Conservation (phyloP, 2,797 vertebrate species). For the Sebastes wilsoni region DNA sequence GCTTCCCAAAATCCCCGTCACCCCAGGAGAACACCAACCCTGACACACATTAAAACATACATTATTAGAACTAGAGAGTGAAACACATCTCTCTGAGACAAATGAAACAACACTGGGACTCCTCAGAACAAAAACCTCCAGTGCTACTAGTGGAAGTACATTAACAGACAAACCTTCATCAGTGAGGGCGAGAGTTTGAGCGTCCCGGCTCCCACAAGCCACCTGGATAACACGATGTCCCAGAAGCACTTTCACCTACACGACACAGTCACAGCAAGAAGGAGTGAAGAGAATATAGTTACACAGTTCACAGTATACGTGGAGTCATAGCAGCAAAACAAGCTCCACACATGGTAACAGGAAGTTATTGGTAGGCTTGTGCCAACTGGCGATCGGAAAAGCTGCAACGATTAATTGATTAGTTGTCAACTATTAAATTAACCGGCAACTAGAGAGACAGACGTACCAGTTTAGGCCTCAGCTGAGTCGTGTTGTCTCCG, state of each 20-base stretch:
- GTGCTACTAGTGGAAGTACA: neutral
- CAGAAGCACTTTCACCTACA: constrained; percentile 95
- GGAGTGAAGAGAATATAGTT: neutral
- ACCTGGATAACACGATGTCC: constrained; percentile 97
- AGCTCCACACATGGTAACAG: neutral
- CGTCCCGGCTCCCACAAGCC: constrained; percentile 97
- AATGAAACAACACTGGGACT: too few relatives aligned
- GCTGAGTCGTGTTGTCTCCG: constrained; percentile 97
- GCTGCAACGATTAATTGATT: too few relatives aligned
- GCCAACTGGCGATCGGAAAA: neutral
- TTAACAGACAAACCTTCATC: constrained; percentile 89
- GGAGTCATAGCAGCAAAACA: neutral
- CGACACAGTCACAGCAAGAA: neutral
- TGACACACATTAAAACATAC: constrained; percentile 47
- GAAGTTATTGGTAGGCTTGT: neutral
- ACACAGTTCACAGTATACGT: neutral
- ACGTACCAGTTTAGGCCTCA: constrained; percentile 96
- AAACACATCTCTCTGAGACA: neutral
- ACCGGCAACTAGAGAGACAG: neutral
- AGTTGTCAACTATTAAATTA: too few relatives aligned
- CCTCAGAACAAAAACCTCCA: too few relatives aligned
- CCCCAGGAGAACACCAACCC: constrained; percentile 99
- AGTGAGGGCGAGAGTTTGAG: constrained; percentile 95
- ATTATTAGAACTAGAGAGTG: neutral
- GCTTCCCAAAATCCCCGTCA: constrained; percentile 97